Percentiles rank a stretch among this genome's conserved stretches.
Conservation (phyloP, 2,888 invertebrate species). For the Pheosia gnoma region DNA sequence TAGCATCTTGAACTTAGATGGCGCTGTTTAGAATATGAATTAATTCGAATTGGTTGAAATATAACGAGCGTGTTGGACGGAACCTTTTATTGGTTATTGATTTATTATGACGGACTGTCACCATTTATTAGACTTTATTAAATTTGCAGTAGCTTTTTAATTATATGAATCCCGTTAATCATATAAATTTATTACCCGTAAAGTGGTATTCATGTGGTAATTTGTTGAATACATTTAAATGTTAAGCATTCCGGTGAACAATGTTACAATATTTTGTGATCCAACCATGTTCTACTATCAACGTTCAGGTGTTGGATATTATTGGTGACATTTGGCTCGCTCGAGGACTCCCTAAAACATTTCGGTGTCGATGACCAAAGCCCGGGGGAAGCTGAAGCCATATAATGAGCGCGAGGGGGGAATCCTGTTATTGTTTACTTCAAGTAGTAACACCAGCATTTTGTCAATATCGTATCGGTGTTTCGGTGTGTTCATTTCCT, state of each 20-base stretch:
- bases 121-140: not conserved
- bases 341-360: slow-evolving; percentile 47
- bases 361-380: slow-evolving; percentile 76
- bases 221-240: slow-evolving; percentile 4
- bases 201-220: slow-evolving; percentile 2
- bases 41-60: slow-evolving; percentile 12
- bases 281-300: slow-evolving; percentile 14
- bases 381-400: slow-evolving; percentile 77
- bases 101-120: slow-evolving; percentile 3
- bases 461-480: slow-evolving; percentile 26
- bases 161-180: not conserved
- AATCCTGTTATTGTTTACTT: slow-evolving; percentile 68
- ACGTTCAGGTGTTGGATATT: slow-evolving; percentile 41
- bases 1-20: not conserved
- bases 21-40: not conserved
- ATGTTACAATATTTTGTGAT: not conserved
- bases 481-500: slow-evolving; percentile 21
- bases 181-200: not conserved
- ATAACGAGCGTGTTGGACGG: slow-evolving; percentile 5
- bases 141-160: slow-evolving; percentile 1
- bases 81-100: slow-evolving; percentile 12
- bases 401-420: slow-evolving; percentile 61
- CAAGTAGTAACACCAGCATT: slow-evolving; percentile 34
- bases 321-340: slow-evolving; percentile 57
- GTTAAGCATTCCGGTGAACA: not conserved